A percentile compares a stretch with the other conserved stretches of the same genome.
Evolutionary conservation across 53 echinoderm and acorn worm species (phyloP).

Genomic region (Patiria pectinifera): DNA sequence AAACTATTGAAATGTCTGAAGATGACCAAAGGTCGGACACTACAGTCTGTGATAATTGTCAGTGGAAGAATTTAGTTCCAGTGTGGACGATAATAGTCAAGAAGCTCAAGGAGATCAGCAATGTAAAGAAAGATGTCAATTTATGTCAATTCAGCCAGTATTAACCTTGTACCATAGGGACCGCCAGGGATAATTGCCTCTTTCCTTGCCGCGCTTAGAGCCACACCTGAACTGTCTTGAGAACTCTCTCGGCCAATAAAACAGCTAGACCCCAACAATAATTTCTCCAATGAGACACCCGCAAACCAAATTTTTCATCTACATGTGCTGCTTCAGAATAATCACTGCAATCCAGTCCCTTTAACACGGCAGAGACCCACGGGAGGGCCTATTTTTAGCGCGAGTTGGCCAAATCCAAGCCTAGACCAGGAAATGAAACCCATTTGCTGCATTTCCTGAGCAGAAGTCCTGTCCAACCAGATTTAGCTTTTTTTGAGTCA

Average conservation of each 20-base stretch:
- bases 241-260: background rate
- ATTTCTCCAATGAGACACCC: background rate
- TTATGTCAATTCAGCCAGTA: background rate
- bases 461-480: background rate
- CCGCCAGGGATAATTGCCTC: background rate
- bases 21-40: too few species aligned
- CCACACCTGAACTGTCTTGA: background rate
- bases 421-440: constrained; percentile 6
- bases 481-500: constrained; percentile 31
- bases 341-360: background rate
- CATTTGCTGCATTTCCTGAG: constrained; percentile 24
- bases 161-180: background rate
- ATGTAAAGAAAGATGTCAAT: background rate
- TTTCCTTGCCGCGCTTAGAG: background rate
- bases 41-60: too few species aligned
- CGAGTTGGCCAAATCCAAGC: background rate
- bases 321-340: background rate
- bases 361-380: background rate
- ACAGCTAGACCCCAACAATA: background rate
- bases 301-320: background rate
- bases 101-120: too few species aligned
- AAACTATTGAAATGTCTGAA: too few species aligned
- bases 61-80: too few species aligned
- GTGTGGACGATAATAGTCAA: too few species aligned
- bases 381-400: background rate